phyloP scores from a whole-genome alignment of 2,888 invertebrate genomes.

The Arge pagana region DNA sequence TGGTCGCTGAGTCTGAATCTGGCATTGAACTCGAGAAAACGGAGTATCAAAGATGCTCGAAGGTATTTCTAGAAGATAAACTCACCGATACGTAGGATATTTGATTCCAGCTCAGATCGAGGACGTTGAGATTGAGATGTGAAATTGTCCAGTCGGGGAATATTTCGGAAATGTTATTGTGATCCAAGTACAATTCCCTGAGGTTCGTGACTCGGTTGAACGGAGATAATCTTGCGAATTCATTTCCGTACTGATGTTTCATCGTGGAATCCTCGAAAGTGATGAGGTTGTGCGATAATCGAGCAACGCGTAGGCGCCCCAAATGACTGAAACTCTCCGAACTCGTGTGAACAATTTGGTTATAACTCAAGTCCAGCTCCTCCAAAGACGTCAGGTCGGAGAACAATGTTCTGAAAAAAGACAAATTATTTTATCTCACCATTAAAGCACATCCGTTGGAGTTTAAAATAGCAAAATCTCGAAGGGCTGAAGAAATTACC shows the following conservation, averaged over 20 bases:
- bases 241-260: conserved; percentile 56
- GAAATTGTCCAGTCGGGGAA: conserved; percentile 70
- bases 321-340: conserved; percentile 61
- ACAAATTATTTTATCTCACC: no score
- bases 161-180: conserved; percentile 67
- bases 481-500: no score
- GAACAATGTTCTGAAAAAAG: conserved; percentile 55
- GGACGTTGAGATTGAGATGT: conserved; percentile 61
- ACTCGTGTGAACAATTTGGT: conserved; percentile 57
- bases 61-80: conserved; percentile 26
- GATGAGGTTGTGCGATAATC: conserved; percentile 63
- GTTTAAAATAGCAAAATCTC: no score
- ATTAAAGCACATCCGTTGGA: no score
- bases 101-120: conserved; percentile 73
- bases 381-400: conserved; percentile 55
- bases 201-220: conserved; percentile 63
- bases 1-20: no score
- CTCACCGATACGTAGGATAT: conserved; percentile 64
- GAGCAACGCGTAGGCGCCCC: conserved; percentile 60
- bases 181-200: conserved; percentile 65
- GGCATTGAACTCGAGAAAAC: no score
- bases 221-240: conserved; percentile 60
- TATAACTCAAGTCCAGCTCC: conserved; percentile 61
- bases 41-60: no score
- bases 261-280: conserved; percentile 47